phyloP scores from a whole-genome alignment of 2,113 vertebrate species.

The Xenopus borealis region DNA sequence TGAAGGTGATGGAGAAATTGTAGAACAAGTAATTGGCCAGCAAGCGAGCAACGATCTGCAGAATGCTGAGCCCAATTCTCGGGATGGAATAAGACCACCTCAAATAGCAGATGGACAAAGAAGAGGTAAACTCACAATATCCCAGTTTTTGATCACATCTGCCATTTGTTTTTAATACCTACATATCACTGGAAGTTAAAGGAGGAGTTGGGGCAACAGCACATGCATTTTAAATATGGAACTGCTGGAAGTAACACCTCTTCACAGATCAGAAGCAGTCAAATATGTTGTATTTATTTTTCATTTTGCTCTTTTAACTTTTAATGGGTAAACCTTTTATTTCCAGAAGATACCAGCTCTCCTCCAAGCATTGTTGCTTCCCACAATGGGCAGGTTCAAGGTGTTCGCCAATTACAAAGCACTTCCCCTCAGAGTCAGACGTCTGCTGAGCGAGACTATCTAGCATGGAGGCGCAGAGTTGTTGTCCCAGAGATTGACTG shows the following conservation, averaged over 20 bases:
- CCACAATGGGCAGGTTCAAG: conserved; percentile 92
- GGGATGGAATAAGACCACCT: conserved; percentile 68
- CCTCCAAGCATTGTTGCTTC: conserved; percentile 35
- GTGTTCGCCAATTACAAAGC: conserved; percentile 94
- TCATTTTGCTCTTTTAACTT: no score
- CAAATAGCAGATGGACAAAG: conserved; percentile 70
- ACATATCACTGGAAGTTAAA: no score
- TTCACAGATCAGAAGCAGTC: no score
- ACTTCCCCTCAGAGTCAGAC: conserved; percentile 93
- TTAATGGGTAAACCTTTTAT: no score
- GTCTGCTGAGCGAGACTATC: conserved; percentile 88
- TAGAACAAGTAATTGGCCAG: conserved; percentile 94
- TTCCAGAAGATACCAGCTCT: no score
- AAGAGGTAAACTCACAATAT: conserved; percentile 68
- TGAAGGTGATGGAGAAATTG: conserved; percentile 90
- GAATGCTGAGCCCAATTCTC: conserved; percentile 67
- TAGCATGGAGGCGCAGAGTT: conserved; percentile 89
- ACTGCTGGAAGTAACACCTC: no score
- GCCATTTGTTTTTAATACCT: no score
- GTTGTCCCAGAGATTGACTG: conserved; percentile 85
- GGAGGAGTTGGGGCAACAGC: no score
- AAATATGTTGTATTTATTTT: no score
- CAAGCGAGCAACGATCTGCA: conserved; percentile 80
- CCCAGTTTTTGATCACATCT: background rate
- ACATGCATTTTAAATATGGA: no score